Conservation (phyloP, 2,113 vertebrate genomes). For the Acrocephalus arundinaceus region DNA sequence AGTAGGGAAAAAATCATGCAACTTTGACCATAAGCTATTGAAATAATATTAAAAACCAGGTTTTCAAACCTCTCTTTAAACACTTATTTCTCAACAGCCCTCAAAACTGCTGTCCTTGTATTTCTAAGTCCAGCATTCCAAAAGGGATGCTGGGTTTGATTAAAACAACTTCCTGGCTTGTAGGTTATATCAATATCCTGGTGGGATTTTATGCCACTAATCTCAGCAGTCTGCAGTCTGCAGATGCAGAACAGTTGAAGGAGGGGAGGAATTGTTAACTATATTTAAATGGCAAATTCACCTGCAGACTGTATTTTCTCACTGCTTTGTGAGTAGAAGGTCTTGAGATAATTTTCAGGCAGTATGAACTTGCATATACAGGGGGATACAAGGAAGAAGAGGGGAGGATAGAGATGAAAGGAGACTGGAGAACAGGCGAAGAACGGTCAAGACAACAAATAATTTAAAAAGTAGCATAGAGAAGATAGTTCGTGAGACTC, state of each 20-base stretch:
- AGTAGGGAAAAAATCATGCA: not conserved
- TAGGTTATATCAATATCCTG: slow-evolving; percentile 53
- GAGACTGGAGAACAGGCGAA: not conserved
- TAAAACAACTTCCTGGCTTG: slow-evolving; percentile 58
- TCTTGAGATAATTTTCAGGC: slow-evolving; percentile 7
- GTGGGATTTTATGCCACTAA: slow-evolving; percentile 56
- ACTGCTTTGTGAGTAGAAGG: not conserved
- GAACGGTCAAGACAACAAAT: not conserved
- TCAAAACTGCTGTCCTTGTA: slow-evolving; percentile 54
- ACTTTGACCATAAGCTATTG: not conserved
- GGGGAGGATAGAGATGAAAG: not conserved
- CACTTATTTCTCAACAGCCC: slow-evolving; percentile 30
- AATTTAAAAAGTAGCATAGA: not conserved
- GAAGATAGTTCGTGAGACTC: not conserved
- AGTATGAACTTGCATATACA: not conserved
- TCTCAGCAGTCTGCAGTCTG: slow-evolving; percentile 36
- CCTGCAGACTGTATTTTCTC: slow-evolving; percentile 9
- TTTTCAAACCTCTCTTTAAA: not conserved
- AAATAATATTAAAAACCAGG: not conserved
- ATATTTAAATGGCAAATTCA: slow-evolving; percentile 47
- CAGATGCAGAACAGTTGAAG: not conserved
- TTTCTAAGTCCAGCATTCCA: slow-evolving; percentile 43
- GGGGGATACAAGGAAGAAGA: not conserved
- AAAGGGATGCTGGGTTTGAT: slow-evolving; percentile 60
- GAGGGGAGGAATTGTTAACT: slow-evolving; percentile 3